Percentiles rank a stretch among this genome's conserved stretches.
These are phyloP conservation scores for Brachystomella parvula DNA, from an alignment of 1,140 invertebrate species.

Conservation along the genomic window DNA sequence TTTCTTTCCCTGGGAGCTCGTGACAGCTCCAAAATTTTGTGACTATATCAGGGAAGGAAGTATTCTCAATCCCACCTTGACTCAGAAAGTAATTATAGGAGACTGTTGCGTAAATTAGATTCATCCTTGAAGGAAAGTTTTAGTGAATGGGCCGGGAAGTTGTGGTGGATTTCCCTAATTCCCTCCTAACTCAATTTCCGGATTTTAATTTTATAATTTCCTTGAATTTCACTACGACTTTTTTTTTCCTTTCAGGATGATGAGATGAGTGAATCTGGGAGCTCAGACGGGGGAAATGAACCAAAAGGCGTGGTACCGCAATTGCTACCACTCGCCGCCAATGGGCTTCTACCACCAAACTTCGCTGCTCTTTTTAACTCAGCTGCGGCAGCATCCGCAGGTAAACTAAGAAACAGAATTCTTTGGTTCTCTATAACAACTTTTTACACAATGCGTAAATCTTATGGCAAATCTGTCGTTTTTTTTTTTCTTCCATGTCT, in stretches of 20 bases:
- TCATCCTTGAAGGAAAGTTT: no score
- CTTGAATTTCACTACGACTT: neutral
- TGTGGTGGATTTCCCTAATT: no score
- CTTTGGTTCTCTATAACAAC: neutral
- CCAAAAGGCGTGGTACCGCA: conserved; percentile 29
- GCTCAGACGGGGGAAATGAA: conserved; percentile 31
- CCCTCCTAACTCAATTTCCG: no score
- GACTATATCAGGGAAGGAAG: no score
- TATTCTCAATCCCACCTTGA: no score
- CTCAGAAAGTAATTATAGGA: no score
- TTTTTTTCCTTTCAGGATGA: conserved; percentile 27
- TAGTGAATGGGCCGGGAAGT: no score
- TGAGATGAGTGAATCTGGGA: conserved; percentile 30
- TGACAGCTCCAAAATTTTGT: no score
- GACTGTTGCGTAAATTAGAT: no score
- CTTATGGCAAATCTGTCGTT: no score
- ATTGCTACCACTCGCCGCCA: conserved; percentile 24
- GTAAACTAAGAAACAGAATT: neutral
- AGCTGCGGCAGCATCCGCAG: conserved; percentile 24
- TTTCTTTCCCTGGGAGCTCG: no score
- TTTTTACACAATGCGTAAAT: neutral
- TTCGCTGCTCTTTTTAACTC: conserved; percentile 33
- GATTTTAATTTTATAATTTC: neutral
- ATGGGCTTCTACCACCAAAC: conserved; percentile 33
- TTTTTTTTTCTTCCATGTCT: neutral